Evolutionary conservation across 2,888 invertebrate genomes (phyloP), one percentile per base, ranked within the genome.

Genomic region (Apodemia hepburni): DNA sequence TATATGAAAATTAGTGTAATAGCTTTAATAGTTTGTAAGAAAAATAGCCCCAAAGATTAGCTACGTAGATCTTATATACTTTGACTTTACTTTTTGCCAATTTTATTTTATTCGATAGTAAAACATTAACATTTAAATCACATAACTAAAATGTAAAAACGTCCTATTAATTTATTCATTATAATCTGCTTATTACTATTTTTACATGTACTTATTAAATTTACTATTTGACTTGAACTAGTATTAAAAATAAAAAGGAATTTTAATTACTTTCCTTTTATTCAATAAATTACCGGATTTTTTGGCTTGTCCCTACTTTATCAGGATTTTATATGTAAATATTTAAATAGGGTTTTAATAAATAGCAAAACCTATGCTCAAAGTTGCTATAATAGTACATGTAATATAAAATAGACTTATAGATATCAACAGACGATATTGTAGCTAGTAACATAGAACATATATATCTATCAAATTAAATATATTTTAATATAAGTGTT

Each of bases 1-100:
- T 62, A 33, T 73, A 67, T 74, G 71, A 69, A 82, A 77, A 80
- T 81, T 88, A 89, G 88, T 76, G 72, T 80, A 71, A 86, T 89
- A 90, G 89, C 90, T 90, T 90, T 89, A 90, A 89, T 89, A 90
- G 85, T 64, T 45, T 47, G 64, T 86, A 87, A 85, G 84, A 67
- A 63, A 62, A 57, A 59, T 61, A 68, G 63, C 15, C 67, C 33
- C 47, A 33, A 49, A 51, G 3, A 18, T 11, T 51, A 51, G 51
- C 17, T 0, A 47, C 11, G 51, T 51, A 51, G 51, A 38, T 38
- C 38, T 12, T 4, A 12, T 38, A 15, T 38, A 38, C 12, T 38
- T 38, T 12, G 12, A 38, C 12, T 22, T 22, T 22, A 22, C 38
- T 38, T 38, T 12, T 38, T 38, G 38, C 38, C 15, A 38, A 15